These are phyloP conservation scores for Heliconius charithonia DNA, from an alignment of 2,888 invertebrate genomes.

Conservation along the genomic window DNA sequence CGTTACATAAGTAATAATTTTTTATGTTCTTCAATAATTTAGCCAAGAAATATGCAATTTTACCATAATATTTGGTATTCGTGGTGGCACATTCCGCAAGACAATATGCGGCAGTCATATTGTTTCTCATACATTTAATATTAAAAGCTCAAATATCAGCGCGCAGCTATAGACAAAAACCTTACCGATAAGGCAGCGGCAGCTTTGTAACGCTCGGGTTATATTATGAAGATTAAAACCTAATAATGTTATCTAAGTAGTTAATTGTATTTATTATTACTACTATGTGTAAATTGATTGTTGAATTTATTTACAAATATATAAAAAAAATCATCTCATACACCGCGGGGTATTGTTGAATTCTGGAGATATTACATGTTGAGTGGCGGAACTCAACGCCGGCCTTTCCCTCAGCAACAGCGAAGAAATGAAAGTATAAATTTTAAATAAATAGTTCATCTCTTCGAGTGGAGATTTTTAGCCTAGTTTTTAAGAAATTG, in stretches of 20 bases:
- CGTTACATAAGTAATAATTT: neutral
- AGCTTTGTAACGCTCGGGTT: neutral
- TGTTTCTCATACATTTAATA: slow-evolving; percentile 6
- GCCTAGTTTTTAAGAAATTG: too few relatives aligned
- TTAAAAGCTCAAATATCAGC: slow-evolving; percentile 1
- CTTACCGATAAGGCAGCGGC: neutral
- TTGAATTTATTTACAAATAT: too few relatives aligned
- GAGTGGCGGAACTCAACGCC: too few relatives aligned
- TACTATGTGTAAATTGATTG: too few relatives aligned
- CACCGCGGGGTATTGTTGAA: too few relatives aligned
- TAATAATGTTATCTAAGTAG: neutral
- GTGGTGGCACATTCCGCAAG: neutral
- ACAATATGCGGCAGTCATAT: slow-evolving; percentile 1
- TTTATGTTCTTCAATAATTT: neutral
- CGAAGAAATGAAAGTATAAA: too few relatives aligned
- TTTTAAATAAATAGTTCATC: too few relatives aligned
- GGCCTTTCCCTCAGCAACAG: too few relatives aligned
- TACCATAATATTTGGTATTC: neutral
- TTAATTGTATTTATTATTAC: neutral
- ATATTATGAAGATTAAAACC: neutral
- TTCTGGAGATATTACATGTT: too few relatives aligned
- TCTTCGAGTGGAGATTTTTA: too few relatives aligned
- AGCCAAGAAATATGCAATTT: neutral
- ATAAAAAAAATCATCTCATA: too few relatives aligned
- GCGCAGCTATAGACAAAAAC: neutral